phyloP scores from a whole-genome alignment of 2,888 invertebrate genomes.

The Criorhina ranunculi region DNA sequence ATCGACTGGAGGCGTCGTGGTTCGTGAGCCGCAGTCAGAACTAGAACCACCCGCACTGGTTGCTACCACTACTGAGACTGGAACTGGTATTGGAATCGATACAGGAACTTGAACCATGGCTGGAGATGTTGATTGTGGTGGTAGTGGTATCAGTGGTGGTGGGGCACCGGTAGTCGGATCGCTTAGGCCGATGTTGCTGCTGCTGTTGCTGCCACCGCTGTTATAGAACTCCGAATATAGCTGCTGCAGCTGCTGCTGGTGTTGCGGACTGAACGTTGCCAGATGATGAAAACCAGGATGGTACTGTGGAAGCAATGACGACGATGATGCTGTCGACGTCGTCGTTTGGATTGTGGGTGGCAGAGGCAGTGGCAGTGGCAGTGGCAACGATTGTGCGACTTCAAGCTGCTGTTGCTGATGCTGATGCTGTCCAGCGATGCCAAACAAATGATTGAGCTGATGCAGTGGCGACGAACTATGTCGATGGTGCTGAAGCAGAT shows the following conservation, averaged over 20 bases:
- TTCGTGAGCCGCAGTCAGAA: slow-evolving; percentile 43
- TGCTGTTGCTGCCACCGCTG: slow-evolving; percentile 77
- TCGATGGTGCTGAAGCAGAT: slow-evolving; percentile 76
- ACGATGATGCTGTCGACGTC: slow-evolving; percentile 37
- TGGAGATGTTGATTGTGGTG: slow-evolving; percentile 71
- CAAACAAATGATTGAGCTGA: slow-evolving; percentile 83
- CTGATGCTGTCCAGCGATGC: slow-evolving; percentile 76
- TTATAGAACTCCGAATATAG: slow-evolving; percentile 80
- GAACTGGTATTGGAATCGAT: slow-evolving; percentile 66
- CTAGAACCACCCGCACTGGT: slow-evolving; percentile 63
- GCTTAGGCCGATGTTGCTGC: slow-evolving; percentile 79
- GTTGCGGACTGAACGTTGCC: slow-evolving; percentile 71
- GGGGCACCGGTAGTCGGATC: slow-evolving; percentile 60
- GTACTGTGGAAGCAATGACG: slow-evolving; percentile 62
- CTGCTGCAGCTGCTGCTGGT: slow-evolving; percentile 79
- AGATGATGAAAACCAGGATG: slow-evolving; percentile 69
- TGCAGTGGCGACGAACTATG: slow-evolving; percentile 81
- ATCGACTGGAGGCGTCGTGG: slow-evolving; percentile 65
- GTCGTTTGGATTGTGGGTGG: slow-evolving; percentile 78
- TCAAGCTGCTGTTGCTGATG: slow-evolving; percentile 59
- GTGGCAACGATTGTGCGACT: slow-evolving; percentile 49
- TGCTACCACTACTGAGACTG: slow-evolving; percentile 57
- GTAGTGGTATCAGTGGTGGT: slow-evolving; percentile 67
- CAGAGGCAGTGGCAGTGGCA: slow-evolving; percentile 78
- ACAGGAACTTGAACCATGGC: slow-evolving; percentile 75